Conservation (phyloP, 2,113 vertebrate species). For the Penelope pileata region DNA sequence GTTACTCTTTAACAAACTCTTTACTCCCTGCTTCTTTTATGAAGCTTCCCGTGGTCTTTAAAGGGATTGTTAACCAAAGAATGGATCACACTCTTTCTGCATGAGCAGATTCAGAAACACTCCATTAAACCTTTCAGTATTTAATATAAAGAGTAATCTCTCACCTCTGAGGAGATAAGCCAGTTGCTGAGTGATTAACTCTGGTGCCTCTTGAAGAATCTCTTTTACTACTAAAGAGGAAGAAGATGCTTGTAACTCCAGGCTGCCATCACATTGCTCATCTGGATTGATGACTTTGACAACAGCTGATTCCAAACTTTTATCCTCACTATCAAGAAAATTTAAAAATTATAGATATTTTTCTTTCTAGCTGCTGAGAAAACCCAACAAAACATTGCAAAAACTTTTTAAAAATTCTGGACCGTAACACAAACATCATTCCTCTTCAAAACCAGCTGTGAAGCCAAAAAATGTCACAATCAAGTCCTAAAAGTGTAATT, state of each 20-base stretch:
- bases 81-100: conserved; percentile 87
- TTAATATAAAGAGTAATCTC: conserved; percentile 78
- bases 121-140: conserved; percentile 89
- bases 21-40: conserved; percentile 87
- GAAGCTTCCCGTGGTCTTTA: conserved; percentile 84
- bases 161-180: conserved; percentile 94
- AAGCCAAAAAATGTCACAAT: neutral
- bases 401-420: neutral
- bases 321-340: conserved; percentile 82
- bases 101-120: conserved; percentile 84
- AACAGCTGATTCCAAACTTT: conserved; percentile 84
- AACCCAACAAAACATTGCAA: neutral
- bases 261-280: conserved; percentile 73
- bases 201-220: conserved; percentile 91
- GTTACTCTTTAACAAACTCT: conserved; percentile 86
- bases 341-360: conserved; percentile 8
- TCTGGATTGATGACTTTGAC: conserved; percentile 87
- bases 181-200: conserved; percentile 88
- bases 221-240: conserved; percentile 86
- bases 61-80: conserved; percentile 94
- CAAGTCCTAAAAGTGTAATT: neutral
- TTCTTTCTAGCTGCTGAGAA: neutral
- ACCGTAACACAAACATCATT: neutral
- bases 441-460: neutral
- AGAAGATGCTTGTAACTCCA: conserved; percentile 74